Evolutionary conservation across 2,797 vertebrate genomes (phyloP), one percentile per base, ranked within the genome.

Genomic region (Parotocinclus haroldoi): DNA sequence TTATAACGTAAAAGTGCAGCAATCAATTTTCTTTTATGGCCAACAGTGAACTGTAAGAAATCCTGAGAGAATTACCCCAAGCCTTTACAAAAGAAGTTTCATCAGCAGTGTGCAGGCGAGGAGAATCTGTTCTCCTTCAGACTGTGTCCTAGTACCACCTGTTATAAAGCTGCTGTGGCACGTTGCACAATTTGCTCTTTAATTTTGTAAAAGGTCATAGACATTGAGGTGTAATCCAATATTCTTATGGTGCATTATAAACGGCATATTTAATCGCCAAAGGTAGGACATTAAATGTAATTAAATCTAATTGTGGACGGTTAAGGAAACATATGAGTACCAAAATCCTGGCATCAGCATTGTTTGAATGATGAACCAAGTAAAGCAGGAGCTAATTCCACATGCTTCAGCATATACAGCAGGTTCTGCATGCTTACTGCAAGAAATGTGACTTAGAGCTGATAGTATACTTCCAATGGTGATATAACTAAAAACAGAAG

Each of bases 151-250:
- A 77, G 76, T 80, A 79, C 74, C 77, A 82, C 84, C 84, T 80
- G 84, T 85, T 87, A 85, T 84, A 85, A 88, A 88, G 83, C 82
- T 83, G 84, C 80, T 76, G 69, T 62, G 69, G 78, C 78, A 84
- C 87, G 84, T 80, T 80, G 82, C 86, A 86, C 88, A 87, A 89
- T 89, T 87, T 86, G 77, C 81, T 88, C 82, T 78, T 84, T 90
- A 88, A 90, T 90, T 90, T 86, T 48, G 39, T 84, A 84, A 91
- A 91, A 91, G 90, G 90, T 90, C 88, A 89, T 81, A 80, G 62
- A 73, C 82, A 83, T 85, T 85, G 78, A 77, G 60, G 82, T 76
- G 79, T 90, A 90, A 91, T 91, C 91, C 87, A 87, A 84, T 89
- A 87, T 83, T 86, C 87, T 88, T 81, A 82, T 83, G 80, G 83